phyloP scores from a whole-genome alignment of 1,140 invertebrate species.

The Trinorchestia longiramus region DNA sequence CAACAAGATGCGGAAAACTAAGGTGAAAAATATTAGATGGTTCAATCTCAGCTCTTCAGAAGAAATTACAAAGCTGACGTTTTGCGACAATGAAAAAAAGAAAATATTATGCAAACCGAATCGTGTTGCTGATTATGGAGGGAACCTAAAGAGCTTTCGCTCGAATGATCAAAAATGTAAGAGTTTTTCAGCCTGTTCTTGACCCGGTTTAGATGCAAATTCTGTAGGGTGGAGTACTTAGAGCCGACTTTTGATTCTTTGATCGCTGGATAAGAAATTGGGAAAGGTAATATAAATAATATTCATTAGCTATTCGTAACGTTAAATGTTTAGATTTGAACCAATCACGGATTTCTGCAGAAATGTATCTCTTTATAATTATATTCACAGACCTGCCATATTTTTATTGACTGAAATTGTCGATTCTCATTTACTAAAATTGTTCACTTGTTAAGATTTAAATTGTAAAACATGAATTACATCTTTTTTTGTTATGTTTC shows the following conservation, averaged over 20 bases:
- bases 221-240: neutral
- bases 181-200: neutral
- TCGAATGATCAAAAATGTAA: neutral
- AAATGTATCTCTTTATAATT: neutral
- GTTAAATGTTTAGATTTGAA: neutral
- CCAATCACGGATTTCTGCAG: neutral
- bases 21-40: neutral
- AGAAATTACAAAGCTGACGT: neutral
- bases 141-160: neutral
- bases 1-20: neutral
- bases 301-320: neutral
- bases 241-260: neutral
- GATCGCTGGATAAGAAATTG: neutral
- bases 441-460: no score
- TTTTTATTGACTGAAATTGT: no score
- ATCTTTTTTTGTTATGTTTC: neutral
- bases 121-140: no score
- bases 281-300: neutral
- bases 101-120: no score
- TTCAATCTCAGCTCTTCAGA: neutral
- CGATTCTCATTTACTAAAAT: neutral
- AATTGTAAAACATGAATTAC: no score
- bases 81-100: no score
- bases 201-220: neutral
- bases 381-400: no score